Conservation (phyloP, 2,113 vertebrate species). For the crab-eating macaque (Macaca fascicularis) region T2T-MFA8v1.1 NC_088375.1:168103501-168104000, state of each 20-base stretch:
- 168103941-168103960: not conserved
- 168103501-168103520: not conserved
- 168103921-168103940: not conserved
- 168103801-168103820: conserved; percentile 2
- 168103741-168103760: not conserved
- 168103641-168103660: too few species aligned
- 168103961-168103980: conserved; percentile 34
- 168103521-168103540: not conserved
- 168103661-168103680: too few species aligned
- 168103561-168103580: not conserved
- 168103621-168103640: not conserved
- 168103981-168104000: not conserved
- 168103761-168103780: not conserved
- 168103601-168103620: not conserved
- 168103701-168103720: not conserved
- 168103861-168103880: not conserved
- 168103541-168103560: not conserved
- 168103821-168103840: not conserved
- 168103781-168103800: not conserved
- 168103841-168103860: conserved; percentile 7
- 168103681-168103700: not conserved
- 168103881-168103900: conserved; percentile 30
- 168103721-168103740: not conserved
- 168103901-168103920: not conserved
- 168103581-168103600: not conserved